These are phyloP conservation scores for Sprattus sprattus DNA, from an alignment of 2,113 vertebrate genomes.

Conservation along the genomic window DNA sequence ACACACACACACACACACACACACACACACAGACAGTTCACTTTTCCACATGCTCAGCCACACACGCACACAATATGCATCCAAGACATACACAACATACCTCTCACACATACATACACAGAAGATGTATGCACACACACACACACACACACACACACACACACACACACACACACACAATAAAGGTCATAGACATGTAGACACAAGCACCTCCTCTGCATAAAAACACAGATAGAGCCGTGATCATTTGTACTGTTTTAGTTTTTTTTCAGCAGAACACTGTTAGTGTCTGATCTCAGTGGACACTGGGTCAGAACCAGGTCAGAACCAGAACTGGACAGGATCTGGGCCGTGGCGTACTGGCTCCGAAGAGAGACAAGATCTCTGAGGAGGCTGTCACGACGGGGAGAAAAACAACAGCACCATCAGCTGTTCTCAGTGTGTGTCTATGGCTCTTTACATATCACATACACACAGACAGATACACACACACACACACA, in stretches of 20 bases:
- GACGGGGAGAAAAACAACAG: neutral
- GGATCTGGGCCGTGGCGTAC: no score
- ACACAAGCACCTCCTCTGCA: neutral
- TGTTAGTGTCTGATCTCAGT: no score
- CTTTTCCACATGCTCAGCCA: neutral
- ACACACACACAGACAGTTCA: neutral
- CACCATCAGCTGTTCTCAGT: neutral
- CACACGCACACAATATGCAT: neutral
- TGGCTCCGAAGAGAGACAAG: no score
- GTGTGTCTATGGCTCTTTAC: neutral
- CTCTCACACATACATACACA: neutral
- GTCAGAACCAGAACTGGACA: neutral
- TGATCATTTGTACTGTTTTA: neutral
- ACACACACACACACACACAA: neutral
- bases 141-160: slow-evolving; percentile 18
- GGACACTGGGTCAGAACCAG: neutral
- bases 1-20: neutral
- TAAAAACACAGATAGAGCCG: neutral
- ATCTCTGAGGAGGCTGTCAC: no score
- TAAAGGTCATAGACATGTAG: no score
- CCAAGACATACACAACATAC: neutral
- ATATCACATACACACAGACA: neutral
- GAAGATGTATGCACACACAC: neutral
- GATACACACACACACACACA: neutral
- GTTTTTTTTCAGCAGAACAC: neutral